Conservation (phyloP, 1,140 invertebrate species). For the Protaetia brevitarsis region DNA sequence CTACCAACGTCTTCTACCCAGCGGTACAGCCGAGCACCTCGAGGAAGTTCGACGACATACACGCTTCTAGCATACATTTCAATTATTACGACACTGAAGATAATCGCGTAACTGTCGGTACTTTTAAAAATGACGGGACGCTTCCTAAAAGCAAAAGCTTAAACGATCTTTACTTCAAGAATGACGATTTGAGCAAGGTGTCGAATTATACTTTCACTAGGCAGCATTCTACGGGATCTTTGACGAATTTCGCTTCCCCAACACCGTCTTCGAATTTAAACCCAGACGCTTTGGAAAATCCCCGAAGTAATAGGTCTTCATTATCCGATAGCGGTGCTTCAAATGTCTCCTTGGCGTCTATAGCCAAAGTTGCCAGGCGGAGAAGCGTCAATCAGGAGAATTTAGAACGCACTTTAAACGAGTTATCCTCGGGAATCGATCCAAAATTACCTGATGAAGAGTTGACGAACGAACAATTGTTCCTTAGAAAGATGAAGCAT, state of each 20-base stretch:
- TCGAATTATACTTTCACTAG: background rate
- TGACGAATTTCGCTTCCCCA: slow-evolving; percentile 4
- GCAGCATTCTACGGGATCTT: background rate
- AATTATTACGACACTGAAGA: slow-evolving; percentile 4
- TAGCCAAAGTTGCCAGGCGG: background rate
- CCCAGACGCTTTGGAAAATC: background rate
- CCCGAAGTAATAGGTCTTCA: background rate
- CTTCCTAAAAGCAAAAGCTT: slow-evolving; percentile 13
- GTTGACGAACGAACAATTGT: slow-evolving; percentile 38
- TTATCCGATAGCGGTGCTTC: background rate
- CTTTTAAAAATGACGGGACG: background rate
- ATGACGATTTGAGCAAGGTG: background rate
- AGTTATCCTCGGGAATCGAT: slow-evolving; percentile 39
- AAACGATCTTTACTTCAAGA: slow-evolving; percentile 16
- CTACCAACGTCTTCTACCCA: background rate
- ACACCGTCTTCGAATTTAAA: background rate
- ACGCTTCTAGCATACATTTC: background rate
- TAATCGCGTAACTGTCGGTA: background rate
- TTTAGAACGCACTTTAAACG: slow-evolving; percentile 27
- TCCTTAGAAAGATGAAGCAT: slow-evolving; percentile 33
- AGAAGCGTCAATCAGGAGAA: background rate
- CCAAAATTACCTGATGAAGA: slow-evolving; percentile 34
- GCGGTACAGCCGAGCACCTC: background rate
- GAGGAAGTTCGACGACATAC: background rate
- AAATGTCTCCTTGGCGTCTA: background rate